These are phyloP conservation scores for Drosophila carrolli DNA, from an alignment of 1,140 invertebrate genomes.

Conservation along the genomic window DNA sequence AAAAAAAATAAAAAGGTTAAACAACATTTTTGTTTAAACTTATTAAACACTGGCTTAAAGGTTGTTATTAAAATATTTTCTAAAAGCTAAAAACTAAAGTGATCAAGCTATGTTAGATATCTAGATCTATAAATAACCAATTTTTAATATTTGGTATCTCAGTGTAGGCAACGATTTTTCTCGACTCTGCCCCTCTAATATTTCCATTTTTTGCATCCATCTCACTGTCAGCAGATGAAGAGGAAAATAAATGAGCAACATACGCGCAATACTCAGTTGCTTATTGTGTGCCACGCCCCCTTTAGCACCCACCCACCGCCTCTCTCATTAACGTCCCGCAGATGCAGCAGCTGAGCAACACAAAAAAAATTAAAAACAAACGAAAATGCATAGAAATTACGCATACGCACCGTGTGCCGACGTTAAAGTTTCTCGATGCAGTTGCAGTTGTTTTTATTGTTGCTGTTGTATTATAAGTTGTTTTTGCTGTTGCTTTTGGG, in stretches of 20 bases:
- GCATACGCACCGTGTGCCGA: slow-evolving; percentile 64
- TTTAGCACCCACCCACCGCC: not conserved
- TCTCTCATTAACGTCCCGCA: slow-evolving; percentile 23
- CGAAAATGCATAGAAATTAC: slow-evolving; percentile 64
- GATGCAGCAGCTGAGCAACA: slow-evolving; percentile 19
- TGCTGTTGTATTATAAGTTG: slow-evolving; percentile 25
- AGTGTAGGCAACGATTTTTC: slow-evolving; percentile 11
- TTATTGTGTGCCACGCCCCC: slow-evolving; percentile 22
- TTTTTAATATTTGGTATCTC: not conserved
- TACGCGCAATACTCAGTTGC: slow-evolving; percentile 60
- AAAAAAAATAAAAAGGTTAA: too few species aligned
- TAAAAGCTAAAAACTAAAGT: too few species aligned
- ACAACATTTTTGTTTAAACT: too few species aligned
- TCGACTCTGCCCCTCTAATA: slow-evolving; percentile 2
- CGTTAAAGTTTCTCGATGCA: slow-evolving; percentile 25
- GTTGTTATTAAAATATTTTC: too few species aligned
- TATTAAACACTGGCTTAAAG: too few species aligned
- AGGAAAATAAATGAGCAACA: slow-evolving; percentile 73
- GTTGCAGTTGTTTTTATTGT: slow-evolving; percentile 8
- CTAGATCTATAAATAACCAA: too few species aligned
- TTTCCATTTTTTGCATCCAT: slow-evolving; percentile 8
- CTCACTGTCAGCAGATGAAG: slow-evolving; percentile 28
- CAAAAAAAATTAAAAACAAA: slow-evolving; percentile 16
- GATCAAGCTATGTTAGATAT: too few species aligned
- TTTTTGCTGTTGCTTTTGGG: slow-evolving; percentile 37